Percentiles rank a stretch among this genome's conserved stretches.
Evolutionary conservation across 2,797 vertebrate species (phyloP).

Genomic region (Gymnothorax reevesii): DNA sequence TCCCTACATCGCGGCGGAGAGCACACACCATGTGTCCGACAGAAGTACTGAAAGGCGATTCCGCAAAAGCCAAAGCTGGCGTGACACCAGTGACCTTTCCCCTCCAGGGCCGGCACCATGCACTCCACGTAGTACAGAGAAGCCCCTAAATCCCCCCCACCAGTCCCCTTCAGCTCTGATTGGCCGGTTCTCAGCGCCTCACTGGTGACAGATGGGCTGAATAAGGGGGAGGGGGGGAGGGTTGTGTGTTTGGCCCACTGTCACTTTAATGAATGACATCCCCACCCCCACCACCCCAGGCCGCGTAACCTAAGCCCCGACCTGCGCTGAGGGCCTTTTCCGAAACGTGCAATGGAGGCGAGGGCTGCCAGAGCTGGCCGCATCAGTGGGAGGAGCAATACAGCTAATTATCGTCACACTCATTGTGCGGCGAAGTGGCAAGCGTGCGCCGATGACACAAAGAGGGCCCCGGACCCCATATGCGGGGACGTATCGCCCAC

Average conservation of each 20-base stretch:
- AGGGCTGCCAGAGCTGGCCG: neutral
- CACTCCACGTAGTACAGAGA: neutral
- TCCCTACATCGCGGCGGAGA: neutral
- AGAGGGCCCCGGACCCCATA: neutral
- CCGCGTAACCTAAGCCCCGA: neutral
- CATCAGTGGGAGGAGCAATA: conserved; percentile 4
- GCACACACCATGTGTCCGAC: neutral
- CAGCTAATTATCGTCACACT: neutral
- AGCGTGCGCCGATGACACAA: neutral
- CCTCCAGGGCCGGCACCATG: neutral
- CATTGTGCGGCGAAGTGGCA: neutral
- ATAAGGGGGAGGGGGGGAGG: neutral
- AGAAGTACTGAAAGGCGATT: neutral
- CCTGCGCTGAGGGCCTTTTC: neutral
- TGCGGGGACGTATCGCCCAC: neutral
- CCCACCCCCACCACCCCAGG: neutral
- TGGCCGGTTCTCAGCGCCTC: neutral
- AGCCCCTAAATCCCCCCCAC: neutral
- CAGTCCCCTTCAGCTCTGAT: neutral
- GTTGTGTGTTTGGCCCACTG: neutral
- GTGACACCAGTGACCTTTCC: neutral
- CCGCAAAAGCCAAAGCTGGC: neutral
- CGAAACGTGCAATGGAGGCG: neutral
- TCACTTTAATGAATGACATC: conserved; percentile 29
- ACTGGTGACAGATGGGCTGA: conserved; percentile 15